Percentiles rank a stretch among this genome's conserved stretches.
Evolutionary conservation across 2,797 vertebrate species (phyloP).

Genomic region (Syngnathus acus): DNA sequence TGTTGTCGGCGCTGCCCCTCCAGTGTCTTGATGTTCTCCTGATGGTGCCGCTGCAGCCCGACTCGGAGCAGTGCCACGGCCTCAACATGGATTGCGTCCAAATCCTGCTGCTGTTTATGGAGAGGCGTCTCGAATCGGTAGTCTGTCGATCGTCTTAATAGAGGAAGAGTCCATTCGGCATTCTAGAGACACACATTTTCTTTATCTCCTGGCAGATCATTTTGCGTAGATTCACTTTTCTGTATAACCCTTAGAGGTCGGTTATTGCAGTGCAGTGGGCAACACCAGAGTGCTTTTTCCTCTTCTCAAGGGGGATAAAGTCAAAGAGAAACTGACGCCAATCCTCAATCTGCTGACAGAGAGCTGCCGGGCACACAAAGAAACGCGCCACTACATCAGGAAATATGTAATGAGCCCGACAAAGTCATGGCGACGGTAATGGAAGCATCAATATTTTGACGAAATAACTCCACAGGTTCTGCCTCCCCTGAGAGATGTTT

Average conservation of each 20-base stretch:
- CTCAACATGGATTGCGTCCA: constrained; percentile 79
- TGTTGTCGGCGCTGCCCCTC: constrained; percentile 69
- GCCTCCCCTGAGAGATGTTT: constrained; percentile 72
- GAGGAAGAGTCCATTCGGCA: too few species aligned
- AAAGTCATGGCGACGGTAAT: background rate
- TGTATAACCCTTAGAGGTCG: background rate
- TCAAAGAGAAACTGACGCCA: constrained; percentile 72
- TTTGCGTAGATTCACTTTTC: background rate
- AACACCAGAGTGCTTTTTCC: background rate
- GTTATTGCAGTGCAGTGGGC: background rate
- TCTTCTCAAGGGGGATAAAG: constrained; percentile 59
- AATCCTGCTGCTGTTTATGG: constrained; percentile 69
- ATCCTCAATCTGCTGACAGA: constrained; percentile 75
- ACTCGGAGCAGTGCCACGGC: constrained; percentile 59
- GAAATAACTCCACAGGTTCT: constrained; percentile 53
- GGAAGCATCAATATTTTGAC: background rate
- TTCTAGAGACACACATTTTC: too few species aligned
- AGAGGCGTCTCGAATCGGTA: constrained; percentile 69
- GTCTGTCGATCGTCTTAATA: background rate
- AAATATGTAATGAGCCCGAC: constrained; percentile 55
- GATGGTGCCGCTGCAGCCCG: constrained; percentile 30
- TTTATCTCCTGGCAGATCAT: too few species aligned
- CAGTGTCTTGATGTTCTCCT: constrained; percentile 70
- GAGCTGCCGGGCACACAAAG: constrained; percentile 71
- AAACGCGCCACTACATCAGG: constrained; percentile 73